Base-by-base conservation (phyloP, 92 coral and sea anemone species). In the Porites lobata region DNA sequence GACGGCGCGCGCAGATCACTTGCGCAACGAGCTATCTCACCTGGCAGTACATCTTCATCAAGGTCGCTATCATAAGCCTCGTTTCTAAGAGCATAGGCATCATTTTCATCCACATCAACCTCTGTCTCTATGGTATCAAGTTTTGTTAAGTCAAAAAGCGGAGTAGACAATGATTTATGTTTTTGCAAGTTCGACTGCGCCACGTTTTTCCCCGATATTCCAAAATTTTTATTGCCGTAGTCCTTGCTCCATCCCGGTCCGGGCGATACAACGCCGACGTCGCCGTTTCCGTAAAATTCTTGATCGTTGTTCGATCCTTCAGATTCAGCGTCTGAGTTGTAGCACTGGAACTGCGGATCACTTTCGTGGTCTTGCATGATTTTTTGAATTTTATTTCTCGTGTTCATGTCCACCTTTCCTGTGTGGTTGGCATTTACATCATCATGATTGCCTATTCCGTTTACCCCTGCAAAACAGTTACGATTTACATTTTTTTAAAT, bases 81-180 rank as follows among this genome's bases (percentile, higher is more conserved):
- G 73, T 95, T 95, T 18, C 89, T 83, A 26, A 90, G 88, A 20
- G 96, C 94, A 76, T 87, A 87, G 0, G 88, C 73, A 21, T 78
- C 87, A 6, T 70, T 65, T 0, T 91, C 92, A 11, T 62, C 73
- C 51, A 21, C 75, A 9, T 86, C 91, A n/a, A 90, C 92, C 62
- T 82, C 91, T 8, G 83, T 78, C 72, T 94, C 96, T 51, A 91
- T 86, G 9, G 82, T 80, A 70, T 90, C 98, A 18, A 95, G 71
- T 62, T 95, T 92, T n/a, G 93, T 93, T 43, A 95, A 90, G 72
- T 95, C 98, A 68, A 94, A 87, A 63, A 95, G 92, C n/a, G 98
- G 96, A 32, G 94, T 95, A 5, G 98, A 95, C 64, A 94, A 63
- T 14, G 98, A 95, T 83, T 95, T 95, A 85, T 95, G 90, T 69